These are phyloP conservation scores for Arge pagana DNA, from an alignment of 2,888 invertebrate genomes.

Conservation along the genomic window DNA sequence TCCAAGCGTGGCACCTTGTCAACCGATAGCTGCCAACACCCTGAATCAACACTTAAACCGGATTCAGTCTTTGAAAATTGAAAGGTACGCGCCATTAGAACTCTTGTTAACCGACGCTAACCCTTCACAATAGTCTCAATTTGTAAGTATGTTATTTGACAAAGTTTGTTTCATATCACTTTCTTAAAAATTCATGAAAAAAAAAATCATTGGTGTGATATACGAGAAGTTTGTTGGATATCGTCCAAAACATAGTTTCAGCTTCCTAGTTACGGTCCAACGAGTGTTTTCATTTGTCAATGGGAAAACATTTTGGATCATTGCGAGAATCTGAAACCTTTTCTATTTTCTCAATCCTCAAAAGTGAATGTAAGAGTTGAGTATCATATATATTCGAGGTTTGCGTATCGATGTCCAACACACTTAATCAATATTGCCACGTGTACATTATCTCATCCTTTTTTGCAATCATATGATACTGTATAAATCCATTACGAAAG, in stretches of 20 bases:
- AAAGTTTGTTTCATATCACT: slow-evolving; percentile 23
- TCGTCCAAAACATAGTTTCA: too few species aligned
- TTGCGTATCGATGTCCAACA: slow-evolving; percentile 11
- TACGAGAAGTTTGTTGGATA: background rate
- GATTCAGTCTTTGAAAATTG: slow-evolving; percentile 43
- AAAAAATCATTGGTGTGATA: background rate
- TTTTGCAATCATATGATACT: background rate
- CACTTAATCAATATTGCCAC: slow-evolving; percentile 1
- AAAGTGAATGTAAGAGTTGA: too few species aligned
- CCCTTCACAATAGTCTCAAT: slow-evolving; percentile 48
- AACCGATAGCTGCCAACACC: slow-evolving; percentile 45
- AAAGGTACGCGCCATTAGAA: slow-evolving; percentile 47
- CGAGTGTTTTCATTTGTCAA: too few species aligned
- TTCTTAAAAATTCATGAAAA: background rate
- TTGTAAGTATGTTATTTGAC: slow-evolving; percentile 20
- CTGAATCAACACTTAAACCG: slow-evolving; percentile 49
- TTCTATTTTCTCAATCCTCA: too few species aligned
- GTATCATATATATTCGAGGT: too few species aligned
- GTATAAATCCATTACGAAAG: slow-evolving; percentile 2
- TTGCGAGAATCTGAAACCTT: too few species aligned
- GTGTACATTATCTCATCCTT: background rate
- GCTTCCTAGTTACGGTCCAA: too few species aligned
- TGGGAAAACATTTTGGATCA: too few species aligned
- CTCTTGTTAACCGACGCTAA: slow-evolving; percentile 51
- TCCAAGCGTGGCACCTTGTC: slow-evolving; percentile 48